Conservation (phyloP, 2,113 vertebrate genomes). For the Oenanthe oenanthe region DNA sequence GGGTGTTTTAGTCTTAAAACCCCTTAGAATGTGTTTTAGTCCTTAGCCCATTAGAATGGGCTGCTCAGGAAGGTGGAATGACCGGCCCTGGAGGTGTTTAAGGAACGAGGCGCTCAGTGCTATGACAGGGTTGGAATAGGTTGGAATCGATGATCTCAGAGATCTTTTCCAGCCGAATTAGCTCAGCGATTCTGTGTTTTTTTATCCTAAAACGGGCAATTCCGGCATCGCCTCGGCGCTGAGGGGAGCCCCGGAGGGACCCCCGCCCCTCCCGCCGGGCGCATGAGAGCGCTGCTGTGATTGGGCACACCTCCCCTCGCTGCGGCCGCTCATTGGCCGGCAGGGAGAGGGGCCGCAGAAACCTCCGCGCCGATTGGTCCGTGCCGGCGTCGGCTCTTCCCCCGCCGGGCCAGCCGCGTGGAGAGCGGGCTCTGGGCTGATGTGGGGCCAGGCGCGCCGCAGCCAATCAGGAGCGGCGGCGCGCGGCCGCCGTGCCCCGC, state of each 20-base stretch:
- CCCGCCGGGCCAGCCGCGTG: background rate
- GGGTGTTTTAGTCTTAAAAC: background rate
- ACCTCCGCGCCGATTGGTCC: background rate
- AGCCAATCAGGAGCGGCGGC: constrained; percentile 76
- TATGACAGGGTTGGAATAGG: background rate
- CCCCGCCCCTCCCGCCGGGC: background rate
- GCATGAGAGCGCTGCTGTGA: background rate
- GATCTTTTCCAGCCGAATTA: background rate
- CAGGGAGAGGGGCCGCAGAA: background rate
- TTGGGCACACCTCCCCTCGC: constrained; percentile 56
- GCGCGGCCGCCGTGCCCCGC: background rate
- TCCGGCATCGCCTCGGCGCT: accelerated
- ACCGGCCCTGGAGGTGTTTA: background rate
- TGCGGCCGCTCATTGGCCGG: background rate
- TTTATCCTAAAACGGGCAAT: accelerated
- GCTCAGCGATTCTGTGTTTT: accelerated
- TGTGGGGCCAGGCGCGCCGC: constrained; percentile 78
- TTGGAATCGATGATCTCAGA: background rate
- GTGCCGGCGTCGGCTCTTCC: background rate
- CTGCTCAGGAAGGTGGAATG: background rate
- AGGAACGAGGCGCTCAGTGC: background rate
- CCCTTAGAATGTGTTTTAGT: no score
- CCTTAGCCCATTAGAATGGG: background rate
- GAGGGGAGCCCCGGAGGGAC: accelerated
- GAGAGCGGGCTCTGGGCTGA: constrained; percentile 79